Conservation (phyloP, 2,888 invertebrate genomes). For the Campoplex capitator region DNA sequence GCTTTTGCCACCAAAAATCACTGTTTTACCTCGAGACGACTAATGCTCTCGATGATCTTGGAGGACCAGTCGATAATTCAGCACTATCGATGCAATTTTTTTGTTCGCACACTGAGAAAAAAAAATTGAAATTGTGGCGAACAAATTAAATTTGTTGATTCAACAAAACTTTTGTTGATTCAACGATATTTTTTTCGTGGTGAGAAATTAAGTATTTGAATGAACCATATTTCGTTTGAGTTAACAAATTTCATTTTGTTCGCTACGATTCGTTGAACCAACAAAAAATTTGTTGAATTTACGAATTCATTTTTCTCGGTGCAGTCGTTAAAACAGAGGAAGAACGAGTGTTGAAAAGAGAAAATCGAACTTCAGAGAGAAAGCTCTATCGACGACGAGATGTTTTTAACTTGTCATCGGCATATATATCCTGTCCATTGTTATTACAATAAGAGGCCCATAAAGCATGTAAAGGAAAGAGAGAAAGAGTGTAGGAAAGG, state of each 20-base stretch:
- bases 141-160: too few species aligned
- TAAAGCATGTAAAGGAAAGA: conserved; percentile 72
- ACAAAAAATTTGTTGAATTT: too few species aligned
- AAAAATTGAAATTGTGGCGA: too few species aligned
- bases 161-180: too few species aligned
- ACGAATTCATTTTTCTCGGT: neutral
- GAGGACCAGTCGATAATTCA: too few species aligned
- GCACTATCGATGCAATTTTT: neutral
- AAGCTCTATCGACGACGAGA: conserved; percentile 51
- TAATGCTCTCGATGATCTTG: neutral
- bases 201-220: too few species aligned
- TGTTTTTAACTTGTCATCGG: conserved; percentile 81
- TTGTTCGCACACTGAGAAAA: too few species aligned
- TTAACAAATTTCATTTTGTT: too few species aligned
- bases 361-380: conserved; percentile 10
- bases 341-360: neutral
- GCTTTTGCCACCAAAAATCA: neutral
- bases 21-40: neutral
- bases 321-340: neutral
- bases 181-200: too few species aligned
- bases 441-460: conserved; percentile 80
- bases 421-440: conserved; percentile 73
- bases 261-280: neutral
- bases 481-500: neutral
- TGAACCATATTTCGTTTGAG: too few species aligned